phyloP scores from a whole-genome alignment of 2,113 vertebrate genomes.

The Butorides virescens region DNA sequence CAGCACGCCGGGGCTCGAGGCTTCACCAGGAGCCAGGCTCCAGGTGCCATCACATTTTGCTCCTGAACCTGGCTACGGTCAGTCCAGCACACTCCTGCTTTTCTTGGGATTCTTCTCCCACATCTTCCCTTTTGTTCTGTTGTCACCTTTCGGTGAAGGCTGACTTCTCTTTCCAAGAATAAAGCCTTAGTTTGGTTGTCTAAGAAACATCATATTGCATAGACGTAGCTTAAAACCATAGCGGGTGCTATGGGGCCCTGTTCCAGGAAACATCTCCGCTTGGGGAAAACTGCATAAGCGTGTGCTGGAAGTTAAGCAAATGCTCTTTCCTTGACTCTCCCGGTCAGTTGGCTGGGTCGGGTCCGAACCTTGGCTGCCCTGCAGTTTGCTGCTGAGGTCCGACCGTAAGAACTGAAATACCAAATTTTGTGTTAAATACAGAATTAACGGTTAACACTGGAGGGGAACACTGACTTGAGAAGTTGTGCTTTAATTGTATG shows the following conservation, averaged over 20 bases:
- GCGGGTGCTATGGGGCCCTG: background rate
- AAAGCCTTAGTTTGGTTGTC: background rate
- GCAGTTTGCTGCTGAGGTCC: fast-evolving
- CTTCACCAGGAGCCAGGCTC: background rate
- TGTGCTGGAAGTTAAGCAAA: background rate
- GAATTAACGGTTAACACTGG: background rate
- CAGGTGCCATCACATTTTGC: fast-evolving
- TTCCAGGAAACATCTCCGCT: background rate
- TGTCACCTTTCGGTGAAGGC: background rate
- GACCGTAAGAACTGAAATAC: background rate
- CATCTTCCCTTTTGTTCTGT: background rate
- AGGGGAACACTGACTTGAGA: background rate
- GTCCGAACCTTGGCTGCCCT: background rate
- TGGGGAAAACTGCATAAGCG: background rate
- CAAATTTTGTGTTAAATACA: background rate
- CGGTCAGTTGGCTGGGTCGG: background rate
- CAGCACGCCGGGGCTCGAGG: fast-evolving
- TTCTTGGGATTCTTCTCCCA: background rate
- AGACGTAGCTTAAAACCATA: background rate
- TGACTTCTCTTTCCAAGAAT: background rate
- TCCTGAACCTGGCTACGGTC: background rate
- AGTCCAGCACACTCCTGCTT: background rate
- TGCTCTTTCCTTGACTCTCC: background rate
- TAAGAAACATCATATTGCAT: background rate
- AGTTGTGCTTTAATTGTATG: background rate